Conservation (phyloP, 2,113 vertebrate species). For the Circaetus cinerascens region DNA sequence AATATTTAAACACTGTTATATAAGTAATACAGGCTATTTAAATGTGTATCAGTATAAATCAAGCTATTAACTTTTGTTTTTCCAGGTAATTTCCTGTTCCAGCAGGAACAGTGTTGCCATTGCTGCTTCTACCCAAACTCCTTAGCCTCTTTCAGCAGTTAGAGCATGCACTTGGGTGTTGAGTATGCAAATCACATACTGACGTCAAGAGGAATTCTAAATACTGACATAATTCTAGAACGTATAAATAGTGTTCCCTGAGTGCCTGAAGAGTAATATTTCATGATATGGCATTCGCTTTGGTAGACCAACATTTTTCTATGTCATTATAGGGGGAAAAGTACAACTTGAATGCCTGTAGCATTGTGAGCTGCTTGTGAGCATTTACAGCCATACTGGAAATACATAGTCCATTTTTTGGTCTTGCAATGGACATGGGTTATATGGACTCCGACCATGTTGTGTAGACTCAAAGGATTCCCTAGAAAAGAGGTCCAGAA, state of each 20-base stretch:
- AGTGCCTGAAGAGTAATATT: neutral
- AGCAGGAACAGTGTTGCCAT: neutral
- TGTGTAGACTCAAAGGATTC: neutral
- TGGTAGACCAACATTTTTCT: neutral
- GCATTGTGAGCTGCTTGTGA: neutral
- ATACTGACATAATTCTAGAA: neutral
- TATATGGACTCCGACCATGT: neutral
- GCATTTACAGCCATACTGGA: neutral
- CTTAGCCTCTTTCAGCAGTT: neutral
- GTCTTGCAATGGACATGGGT: neutral
- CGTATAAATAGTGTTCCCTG: neutral
- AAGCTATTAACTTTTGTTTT: neutral
- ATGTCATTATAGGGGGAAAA: neutral
- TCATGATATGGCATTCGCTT: neutral
- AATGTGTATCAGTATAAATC: neutral
- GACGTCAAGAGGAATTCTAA: neutral
- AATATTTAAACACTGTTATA: neutral
- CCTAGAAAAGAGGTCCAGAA: neutral
- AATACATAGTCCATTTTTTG: neutral
- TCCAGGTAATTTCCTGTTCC: neutral
- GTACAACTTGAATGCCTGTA: neutral
- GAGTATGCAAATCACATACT: neutral
- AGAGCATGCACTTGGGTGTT: neutral
- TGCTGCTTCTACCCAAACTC: neutral
- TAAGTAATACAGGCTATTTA: neutral